A percentile compares a stretch with the other conserved stretches of the same genome.
phyloP scores from a whole-genome alignment of 2,797 vertebrate genomes.

The Pelochelys cantorii region DNA sequence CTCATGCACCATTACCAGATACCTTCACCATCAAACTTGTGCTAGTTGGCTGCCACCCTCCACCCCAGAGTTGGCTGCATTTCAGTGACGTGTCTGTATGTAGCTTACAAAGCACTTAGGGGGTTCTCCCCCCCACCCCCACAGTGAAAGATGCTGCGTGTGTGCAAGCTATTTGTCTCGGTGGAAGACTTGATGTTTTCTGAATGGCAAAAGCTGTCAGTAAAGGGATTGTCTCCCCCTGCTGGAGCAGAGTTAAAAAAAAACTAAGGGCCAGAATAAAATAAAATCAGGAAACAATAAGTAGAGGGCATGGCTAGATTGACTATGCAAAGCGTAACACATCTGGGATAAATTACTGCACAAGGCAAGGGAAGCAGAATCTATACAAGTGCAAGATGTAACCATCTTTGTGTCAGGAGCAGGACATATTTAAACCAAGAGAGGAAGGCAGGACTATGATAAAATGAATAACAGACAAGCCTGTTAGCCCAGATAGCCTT shows the following conservation, averaged over 20 bases:
- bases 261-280: background rate
- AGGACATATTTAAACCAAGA: background rate
- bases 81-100: slow-evolving; percentile 2
- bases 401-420: background rate
- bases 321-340: slow-evolving; percentile 35
- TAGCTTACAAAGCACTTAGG: slow-evolving; percentile 39
- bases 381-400: slow-evolving; percentile 62
- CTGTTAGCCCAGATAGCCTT: background rate
- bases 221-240: background rate
- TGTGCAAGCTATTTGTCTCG: background rate
- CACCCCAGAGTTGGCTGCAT: background rate
- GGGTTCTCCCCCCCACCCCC: background rate
- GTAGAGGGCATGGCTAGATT: slow-evolving; percentile 9
- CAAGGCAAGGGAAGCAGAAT: background rate
- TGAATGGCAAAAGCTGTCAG: background rate
- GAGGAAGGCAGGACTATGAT: background rate
- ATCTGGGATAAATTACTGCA: slow-evolving; percentile 64
- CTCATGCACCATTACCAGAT: too few relatives aligned
- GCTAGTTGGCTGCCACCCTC: background rate
- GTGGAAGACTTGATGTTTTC: background rate
- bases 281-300: accelerated
- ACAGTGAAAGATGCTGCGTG: background rate
- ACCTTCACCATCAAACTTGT: background rate
- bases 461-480: background rate
- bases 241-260: background rate